Evolutionary conservation across 2,113 vertebrate species (phyloP).

Genomic region (Atractosteus spatula): DNA sequence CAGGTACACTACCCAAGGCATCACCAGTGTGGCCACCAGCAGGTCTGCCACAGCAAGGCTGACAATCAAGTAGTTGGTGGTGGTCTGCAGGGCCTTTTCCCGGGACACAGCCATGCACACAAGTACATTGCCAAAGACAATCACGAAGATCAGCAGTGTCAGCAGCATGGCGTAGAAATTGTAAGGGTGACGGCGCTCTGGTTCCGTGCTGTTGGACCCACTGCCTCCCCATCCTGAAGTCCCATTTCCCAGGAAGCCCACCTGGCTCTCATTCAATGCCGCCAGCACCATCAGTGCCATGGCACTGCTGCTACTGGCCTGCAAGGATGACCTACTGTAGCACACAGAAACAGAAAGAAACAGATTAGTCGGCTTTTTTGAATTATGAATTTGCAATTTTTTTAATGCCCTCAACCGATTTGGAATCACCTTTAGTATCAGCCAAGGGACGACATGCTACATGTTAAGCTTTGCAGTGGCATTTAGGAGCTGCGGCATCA

Average conservation of each 20-base stretch:
- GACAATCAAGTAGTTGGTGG: constrained; percentile 98
- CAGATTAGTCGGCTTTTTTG: too few species aligned
- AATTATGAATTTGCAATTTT: too few species aligned
- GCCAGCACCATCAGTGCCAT: too few species aligned
- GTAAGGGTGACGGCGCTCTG: constrained; percentile 72
- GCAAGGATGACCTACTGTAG: too few species aligned
- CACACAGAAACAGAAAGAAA: too few species aligned
- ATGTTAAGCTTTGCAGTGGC: too few species aligned
- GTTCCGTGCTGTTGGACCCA: constrained; percentile 71
- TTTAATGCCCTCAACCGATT: too few species aligned
- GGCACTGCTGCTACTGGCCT: too few species aligned
- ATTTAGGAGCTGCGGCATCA: too few species aligned
- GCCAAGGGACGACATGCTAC: too few species aligned
- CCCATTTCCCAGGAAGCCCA: constrained; percentile 32
- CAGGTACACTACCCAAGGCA: constrained; percentile 95
- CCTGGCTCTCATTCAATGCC: too few species aligned
- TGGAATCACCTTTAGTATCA: too few species aligned
- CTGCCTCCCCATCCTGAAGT: constrained; percentile 68
- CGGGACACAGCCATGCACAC: constrained; percentile 96
- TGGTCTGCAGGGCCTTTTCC: constrained; percentile 94
- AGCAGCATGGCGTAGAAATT: constrained; percentile 97
- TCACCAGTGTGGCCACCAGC: constrained; percentile 88
- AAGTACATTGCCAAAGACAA: constrained; percentile 94
- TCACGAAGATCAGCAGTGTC: constrained; percentile 92
- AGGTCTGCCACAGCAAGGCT: constrained; percentile 95